Base-by-base conservation (phyloP, 2,797 vertebrate genomes). In the Gymnoscopelus braueri region DNA sequence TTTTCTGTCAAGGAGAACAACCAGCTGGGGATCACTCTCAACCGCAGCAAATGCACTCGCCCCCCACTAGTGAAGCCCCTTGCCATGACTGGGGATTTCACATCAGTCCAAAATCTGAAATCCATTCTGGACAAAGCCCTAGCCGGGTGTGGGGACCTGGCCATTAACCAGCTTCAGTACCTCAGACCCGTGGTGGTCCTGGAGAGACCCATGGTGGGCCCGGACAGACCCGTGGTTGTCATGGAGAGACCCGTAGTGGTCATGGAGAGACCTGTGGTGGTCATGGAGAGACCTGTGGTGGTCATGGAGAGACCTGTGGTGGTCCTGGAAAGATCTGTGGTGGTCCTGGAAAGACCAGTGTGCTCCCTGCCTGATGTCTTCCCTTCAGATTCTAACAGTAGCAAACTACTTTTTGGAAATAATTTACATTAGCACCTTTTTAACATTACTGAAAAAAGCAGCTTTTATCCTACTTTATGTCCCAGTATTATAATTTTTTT, bases 131-230 rank as follows among this genome's bases (percentile, higher is more conserved):
- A 99, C 92, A 97, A 96, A 92, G 97, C 97, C 54, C 91, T 99
- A 83, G 95, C 94, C 48, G 96, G 96, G 85, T 99, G 96, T 90
- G 97, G 97, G 77, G 97, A 99, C 88, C 95, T 98, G 90, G 97
- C 98, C 89, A 96, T 99, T 89, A 98, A 98, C 89, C 98, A 99
- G 88, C 96, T 99, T 78, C 98, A 98, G 94, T 97, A 98, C 92
- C 96, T 98, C 90, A 95, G 95, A 84, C 98, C 98, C n/a, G 98
- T 99, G 67, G 98, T 99, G 75, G 97, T 99, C 79, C 93, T 99
- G 66, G 97, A 97, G 88, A 95, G 97, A 84, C 98, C 98, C n/a
- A 97, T 99, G 67, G 98, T 99, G 75, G 97, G 99, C 79, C 93
- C 99, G 67, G 97, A 97, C 87, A 95, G 97, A 44, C 35, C 35